These are phyloP conservation scores for Acrobasis suavella DNA, from an alignment of 2,888 invertebrate genomes.

Conservation along the genomic window DNA sequence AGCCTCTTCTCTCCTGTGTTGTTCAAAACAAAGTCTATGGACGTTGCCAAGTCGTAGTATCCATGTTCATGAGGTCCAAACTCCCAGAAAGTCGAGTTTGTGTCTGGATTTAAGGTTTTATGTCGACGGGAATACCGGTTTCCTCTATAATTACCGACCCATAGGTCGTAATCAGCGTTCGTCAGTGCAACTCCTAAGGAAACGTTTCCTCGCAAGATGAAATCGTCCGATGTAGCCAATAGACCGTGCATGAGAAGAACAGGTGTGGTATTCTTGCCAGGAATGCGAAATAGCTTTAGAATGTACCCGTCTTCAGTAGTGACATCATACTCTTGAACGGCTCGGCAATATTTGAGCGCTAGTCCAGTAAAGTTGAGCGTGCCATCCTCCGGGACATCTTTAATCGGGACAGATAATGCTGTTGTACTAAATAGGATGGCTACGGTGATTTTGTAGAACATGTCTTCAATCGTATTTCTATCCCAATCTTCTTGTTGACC, in stretches of 20 bases:
- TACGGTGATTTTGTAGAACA: neutral
- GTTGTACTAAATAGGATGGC: neutral
- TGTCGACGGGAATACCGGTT: slow-evolving; percentile 28
- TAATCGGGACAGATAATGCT: neutral
- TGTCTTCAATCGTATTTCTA: neutral
- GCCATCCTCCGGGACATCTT: slow-evolving; percentile 21
- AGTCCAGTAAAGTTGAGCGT: slow-evolving; percentile 24
- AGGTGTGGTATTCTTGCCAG: slow-evolving; percentile 24
- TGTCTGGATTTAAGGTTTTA: slow-evolving; percentile 22
- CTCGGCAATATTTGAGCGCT: slow-evolving; percentile 24
- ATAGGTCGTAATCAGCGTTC: slow-evolving; percentile 26
- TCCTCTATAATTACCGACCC: slow-evolving; percentile 27
- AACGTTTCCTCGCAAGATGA: slow-evolving; percentile 23
- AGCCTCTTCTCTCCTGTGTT: slow-evolving; percentile 75
- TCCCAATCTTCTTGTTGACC: neutral
- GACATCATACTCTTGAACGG: slow-evolving; percentile 25
- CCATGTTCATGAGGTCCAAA: slow-evolving; percentile 83
- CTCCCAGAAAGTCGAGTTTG: slow-evolving; percentile 4
- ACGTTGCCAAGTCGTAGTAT: slow-evolving; percentile 84
- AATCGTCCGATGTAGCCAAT: slow-evolving; percentile 24
- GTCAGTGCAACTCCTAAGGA: slow-evolving; percentile 21
- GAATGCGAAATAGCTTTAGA: slow-evolving; percentile 37
- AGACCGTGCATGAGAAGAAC: slow-evolving; percentile 28
- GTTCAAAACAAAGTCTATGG: slow-evolving; percentile 54
- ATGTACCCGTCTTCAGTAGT: slow-evolving; percentile 29